Base-by-base conservation (phyloP, 2,888 invertebrate genomes). In the Resseliella maxima region DNA sequence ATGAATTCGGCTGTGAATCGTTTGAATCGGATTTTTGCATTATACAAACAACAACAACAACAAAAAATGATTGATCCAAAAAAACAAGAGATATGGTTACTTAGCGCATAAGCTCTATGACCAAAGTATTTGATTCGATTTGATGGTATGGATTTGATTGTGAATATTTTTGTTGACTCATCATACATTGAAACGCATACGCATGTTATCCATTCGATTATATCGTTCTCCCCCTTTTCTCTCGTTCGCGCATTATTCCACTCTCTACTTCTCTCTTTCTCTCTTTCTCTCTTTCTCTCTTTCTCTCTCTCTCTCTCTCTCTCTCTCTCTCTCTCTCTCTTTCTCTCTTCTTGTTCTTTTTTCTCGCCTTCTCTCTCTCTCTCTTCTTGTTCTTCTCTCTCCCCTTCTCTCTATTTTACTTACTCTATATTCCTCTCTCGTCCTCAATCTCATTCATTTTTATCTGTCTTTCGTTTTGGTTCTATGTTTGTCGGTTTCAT, bases 91-190 rank as follows among this genome's bases (percentile, higher is more conserved):
- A 72, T 27, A 10, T 72, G 31, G 72, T 72, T 72, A 72, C 35
- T 31, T 72, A 72, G 31, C 31, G 35, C 35, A 72, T 35, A 72
- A 72, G 72, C 72, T 72, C 72, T 72, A 72, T 72, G 72, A 18
- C 72, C 72, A 31, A 12, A 31, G 31, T 15, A 72, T 72, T 31
- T 18, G 72, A 31, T 50, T 50, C 21, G 5, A 59, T 24, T 2
- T 18, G 18, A 41, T 41, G 8, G 18, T 18, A 50, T 72, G 72
- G 31, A 35, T 31, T 31, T 18, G 31, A 15, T 72, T 35, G 31
- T 35, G 15, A 72, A 15, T 35, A 72, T 72, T 72, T n/a, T 72
- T 72, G 72, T 72, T 72, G 72, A 72, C 35, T 72, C 72, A 72
- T 72, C 59, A 72, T 27, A n/a, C 59, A 72, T n/a, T 12, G 31